Evolutionary conservation across 2,888 invertebrate species (phyloP).

Genomic region (Drosophila anomalata): DNA sequence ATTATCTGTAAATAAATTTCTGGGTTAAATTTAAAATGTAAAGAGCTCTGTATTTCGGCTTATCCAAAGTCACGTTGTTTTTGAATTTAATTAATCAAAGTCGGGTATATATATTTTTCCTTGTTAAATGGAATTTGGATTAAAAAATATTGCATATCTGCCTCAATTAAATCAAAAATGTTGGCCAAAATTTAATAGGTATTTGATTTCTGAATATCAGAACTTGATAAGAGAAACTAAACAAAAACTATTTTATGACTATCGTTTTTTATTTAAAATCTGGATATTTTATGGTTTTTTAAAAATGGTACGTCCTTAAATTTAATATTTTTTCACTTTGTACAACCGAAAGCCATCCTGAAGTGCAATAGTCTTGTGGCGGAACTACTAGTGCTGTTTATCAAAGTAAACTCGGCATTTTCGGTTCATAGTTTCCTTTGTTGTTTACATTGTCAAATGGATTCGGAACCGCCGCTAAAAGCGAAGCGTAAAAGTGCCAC

Average conservation of each 20-base stretch:
- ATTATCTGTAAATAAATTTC: slow-evolving; percentile 1
- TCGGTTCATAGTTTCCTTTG: slow-evolving; percentile 35
- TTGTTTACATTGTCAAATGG: slow-evolving; percentile 41
- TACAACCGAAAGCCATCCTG: not conserved
- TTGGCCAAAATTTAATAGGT: not conserved
- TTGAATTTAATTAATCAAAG: not conserved
- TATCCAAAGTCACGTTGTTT: not conserved
- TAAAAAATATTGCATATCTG: not conserved
- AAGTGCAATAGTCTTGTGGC: slow-evolving; percentile 9
- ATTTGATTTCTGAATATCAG: too few species aligned
- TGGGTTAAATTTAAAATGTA: not conserved
- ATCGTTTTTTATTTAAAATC: not conserved
- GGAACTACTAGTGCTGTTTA: slow-evolving; percentile 31
- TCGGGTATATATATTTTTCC: too few species aligned
- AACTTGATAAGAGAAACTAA: not conserved
- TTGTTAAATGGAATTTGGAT: not conserved
- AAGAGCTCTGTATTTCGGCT: not conserved
- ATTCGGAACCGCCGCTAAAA: slow-evolving; percentile 35
- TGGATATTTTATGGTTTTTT: not conserved
- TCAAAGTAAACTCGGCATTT: slow-evolving; percentile 35
- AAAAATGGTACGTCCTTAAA: too few species aligned
- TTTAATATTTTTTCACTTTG: not conserved
- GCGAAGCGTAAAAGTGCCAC: slow-evolving; percentile 34
- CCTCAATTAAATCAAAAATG: not conserved
- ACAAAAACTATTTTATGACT: not conserved